These are phyloP conservation scores for Drosophila cardini DNA, from an alignment of 1,140 invertebrate species.

Conservation along the genomic window DNA sequence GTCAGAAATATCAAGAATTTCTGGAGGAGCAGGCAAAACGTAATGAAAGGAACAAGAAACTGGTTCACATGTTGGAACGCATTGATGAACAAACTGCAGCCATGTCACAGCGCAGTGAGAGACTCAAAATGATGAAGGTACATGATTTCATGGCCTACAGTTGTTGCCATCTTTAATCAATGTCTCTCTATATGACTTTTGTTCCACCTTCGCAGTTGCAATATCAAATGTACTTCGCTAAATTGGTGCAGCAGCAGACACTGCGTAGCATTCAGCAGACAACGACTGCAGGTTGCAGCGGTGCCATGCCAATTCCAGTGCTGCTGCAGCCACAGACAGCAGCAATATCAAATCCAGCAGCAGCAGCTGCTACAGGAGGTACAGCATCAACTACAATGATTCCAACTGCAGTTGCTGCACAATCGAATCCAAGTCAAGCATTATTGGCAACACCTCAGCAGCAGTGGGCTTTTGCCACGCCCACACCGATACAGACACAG, in stretches of 20 bases:
- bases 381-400: background rate
- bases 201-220: slow-evolving; percentile 55
- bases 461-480: slow-evolving; percentile 74
- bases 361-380: background rate
- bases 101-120: slow-evolving; percentile 87
- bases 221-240: slow-evolving; percentile 84
- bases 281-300: slow-evolving; percentile 15
- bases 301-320: slow-evolving; percentile 36
- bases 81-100: slow-evolving; percentile 86
- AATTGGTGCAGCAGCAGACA: slow-evolving; percentile 79
- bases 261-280: slow-evolving; percentile 72
- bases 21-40: slow-evolving; percentile 87
- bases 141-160: slow-evolving; percentile 43
- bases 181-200: slow-evolving; percentile 5
- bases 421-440: slow-evolving; percentile 20
- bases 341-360: slow-evolving; percentile 35
- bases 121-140: slow-evolving; percentile 86
- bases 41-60: slow-evolving; percentile 87
- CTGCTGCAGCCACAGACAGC: slow-evolving; percentile 59
- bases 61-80: slow-evolving; percentile 86
- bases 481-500: slow-evolving; percentile 68
- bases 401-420: background rate
- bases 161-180: slow-evolving; percentile 19
- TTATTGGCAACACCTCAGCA: slow-evolving; percentile 42
- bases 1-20: slow-evolving; percentile 87